Percentiles rank a stretch among this genome's conserved stretches.
Evolutionary conservation across 1,140 invertebrate species (phyloP).

Genomic region (Hydropsyche tenuis): DNA sequence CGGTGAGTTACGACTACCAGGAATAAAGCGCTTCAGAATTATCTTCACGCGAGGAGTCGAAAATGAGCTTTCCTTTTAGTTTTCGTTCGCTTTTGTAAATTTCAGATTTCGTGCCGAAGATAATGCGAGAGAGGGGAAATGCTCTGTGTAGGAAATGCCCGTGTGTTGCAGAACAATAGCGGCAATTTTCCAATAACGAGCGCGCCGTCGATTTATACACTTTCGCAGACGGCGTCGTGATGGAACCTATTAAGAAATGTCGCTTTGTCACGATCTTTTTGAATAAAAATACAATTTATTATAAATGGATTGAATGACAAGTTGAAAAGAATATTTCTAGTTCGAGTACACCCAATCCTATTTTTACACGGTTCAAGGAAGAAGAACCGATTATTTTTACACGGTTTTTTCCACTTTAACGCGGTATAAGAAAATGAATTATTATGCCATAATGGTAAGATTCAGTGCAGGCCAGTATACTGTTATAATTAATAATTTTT

Average conservation of each 20-base stretch:
- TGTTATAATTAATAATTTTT: no score
- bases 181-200: conserved; percentile 22
- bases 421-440: no score
- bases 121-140: conserved; percentile 14
- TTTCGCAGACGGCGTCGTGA: not conserved
- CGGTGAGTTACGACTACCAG: conserved; percentile 28
- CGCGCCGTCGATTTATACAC: not conserved
- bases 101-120: conserved; percentile 38
- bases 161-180: conserved; percentile 19
- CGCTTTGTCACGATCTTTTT: not conserved
- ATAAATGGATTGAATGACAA: no score
- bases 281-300: no score
- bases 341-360: no score
- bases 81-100: conserved; percentile 35
- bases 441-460: no score
- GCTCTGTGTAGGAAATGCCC: no score
- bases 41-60: conserved; percentile 37
- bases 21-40: conserved; percentile 23
- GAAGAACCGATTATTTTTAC: no score
- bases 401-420: no score
- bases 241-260: conserved; percentile 1
- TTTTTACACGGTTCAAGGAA: no score
- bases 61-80: conserved; percentile 37
- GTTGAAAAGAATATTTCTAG: no score
- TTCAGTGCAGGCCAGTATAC: no score